These are phyloP conservation scores for Gymnocheta viridis DNA, from an alignment of 2,888 invertebrate species.

Conservation along the genomic window DNA sequence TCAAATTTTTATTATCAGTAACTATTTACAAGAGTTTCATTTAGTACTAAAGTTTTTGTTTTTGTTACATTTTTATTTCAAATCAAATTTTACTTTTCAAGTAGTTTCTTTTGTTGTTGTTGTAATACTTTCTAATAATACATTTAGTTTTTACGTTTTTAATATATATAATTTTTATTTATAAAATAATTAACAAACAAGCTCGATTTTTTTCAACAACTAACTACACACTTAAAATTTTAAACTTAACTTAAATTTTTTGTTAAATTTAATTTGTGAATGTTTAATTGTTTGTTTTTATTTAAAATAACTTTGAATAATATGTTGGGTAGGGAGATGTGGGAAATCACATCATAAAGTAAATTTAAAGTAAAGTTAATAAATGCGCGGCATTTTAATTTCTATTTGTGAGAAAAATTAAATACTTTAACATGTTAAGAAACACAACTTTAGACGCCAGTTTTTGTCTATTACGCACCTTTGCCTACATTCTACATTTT, in stretches of 20 bases:
- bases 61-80: background rate
- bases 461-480: no score
- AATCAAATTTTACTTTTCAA: slow-evolving; percentile 7
- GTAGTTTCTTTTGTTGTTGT: slow-evolving; percentile 15
- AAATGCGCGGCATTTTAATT: no score
- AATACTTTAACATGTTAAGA: no score
- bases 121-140: slow-evolving; percentile 22
- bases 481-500: no score
- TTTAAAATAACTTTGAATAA: background rate
- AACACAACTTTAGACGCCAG: no score
- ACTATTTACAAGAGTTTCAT: slow-evolving; percentile 57
- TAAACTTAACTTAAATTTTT: slow-evolving; percentile 49
- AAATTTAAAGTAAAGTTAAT: background rate
- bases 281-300: background rate
- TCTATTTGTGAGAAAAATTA: no score
- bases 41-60: background rate
- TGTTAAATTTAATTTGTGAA: slow-evolving; percentile 7
- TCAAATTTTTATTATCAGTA: slow-evolving; percentile 25
- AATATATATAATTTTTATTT: slow-evolving; percentile 47
- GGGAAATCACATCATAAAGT: background rate
- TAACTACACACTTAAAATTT: slow-evolving; percentile 62
- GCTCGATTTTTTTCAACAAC: slow-evolving; percentile 69
- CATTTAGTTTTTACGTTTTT: slow-evolving; percentile 39
- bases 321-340: background rate
- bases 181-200: slow-evolving; percentile 71